Evolutionary conservation across 2,797 vertebrate species (phyloP).

Genomic region (Spea hammondii): DNA sequence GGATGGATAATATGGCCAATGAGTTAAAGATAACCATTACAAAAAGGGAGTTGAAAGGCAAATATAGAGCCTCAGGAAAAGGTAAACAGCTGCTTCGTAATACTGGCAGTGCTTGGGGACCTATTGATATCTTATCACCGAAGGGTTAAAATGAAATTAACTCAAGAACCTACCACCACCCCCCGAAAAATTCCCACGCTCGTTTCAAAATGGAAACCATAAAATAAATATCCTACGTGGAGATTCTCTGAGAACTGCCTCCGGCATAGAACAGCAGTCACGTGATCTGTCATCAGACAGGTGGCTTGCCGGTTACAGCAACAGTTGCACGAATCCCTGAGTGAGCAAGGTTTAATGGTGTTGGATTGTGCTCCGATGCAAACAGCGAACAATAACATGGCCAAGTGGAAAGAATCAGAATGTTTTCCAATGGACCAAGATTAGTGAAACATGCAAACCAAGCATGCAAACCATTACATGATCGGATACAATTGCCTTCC

Average conservation of each 20-base stretch:
- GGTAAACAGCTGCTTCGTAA: background rate
- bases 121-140: too few species aligned
- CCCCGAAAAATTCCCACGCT: too few species aligned
- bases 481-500: too few species aligned
- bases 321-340: background rate
- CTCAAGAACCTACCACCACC: too few species aligned
- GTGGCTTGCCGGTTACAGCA: background rate
- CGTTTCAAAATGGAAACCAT: too few species aligned
- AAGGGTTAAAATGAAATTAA: too few species aligned
- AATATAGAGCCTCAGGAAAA: too few species aligned
- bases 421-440: background rate
- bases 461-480: too few species aligned
- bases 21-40: constrained; percentile 12
- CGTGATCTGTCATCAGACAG: background rate
- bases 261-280: background rate
- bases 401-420: background rate
- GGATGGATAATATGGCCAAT: constrained; percentile 18
- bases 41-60: background rate
- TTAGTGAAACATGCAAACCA: background rate
- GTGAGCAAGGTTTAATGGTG: background rate
- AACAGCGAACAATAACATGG: background rate
- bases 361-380: background rate
- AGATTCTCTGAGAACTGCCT: background rate
- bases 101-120: constrained; percentile 29
- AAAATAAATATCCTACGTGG: too few species aligned